Evolutionary conservation across 2,888 invertebrate species (phyloP), one percentile per base, ranked within the genome.

Genomic region (Monoplex corrugatus): DNA sequence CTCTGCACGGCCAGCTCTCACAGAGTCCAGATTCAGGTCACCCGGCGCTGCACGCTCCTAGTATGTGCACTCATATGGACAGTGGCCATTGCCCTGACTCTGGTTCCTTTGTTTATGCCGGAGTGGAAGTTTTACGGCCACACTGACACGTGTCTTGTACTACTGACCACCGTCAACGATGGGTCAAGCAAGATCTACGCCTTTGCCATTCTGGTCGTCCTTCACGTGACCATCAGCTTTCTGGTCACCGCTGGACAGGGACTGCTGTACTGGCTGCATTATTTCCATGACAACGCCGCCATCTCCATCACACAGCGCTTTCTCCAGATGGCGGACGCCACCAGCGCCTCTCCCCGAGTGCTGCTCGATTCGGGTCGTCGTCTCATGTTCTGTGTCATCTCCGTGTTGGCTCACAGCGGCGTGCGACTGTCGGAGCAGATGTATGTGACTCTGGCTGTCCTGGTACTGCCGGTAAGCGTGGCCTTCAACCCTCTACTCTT

Each of bases 1-100:
- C 96, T 97, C 92, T 96, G 97, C 91, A 97, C 97, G 38, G 45
- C 84, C 35, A 57, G 35, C 86, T 45, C 63, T 32, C n/a, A 19
- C 23, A 40, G 68, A 32, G 40, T 38, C n/a, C 23, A n/a, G n/a
- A 1, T 19, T 13, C n/a, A 32, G 44, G 5, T 86, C 28, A 50
- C 86, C 1, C 8, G 2, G 1, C 86, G 40, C 6, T 40, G 40
- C 38, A 32, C 84, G 2, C 40, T 68, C 13, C n/a, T 86, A n/a
- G 32, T 35, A 5, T 38, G 86, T 23, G 6, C 23, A 0, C n/a
- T 43, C 43, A 38, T 43, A 5, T 86, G 68, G 86, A 19, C n/a
- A 32, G n/a, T 72, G n/a, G 40, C 68, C 43, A 2, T 86, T 16
- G 2, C n/a, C 43, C n/a, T 86, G 43, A 43, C 38, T 43, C 2